Evolutionary conservation across 2,797 vertebrate genomes (phyloP), one percentile per base, ranked within the genome.

Genomic region (Syngnathus rostellatus): DNA sequence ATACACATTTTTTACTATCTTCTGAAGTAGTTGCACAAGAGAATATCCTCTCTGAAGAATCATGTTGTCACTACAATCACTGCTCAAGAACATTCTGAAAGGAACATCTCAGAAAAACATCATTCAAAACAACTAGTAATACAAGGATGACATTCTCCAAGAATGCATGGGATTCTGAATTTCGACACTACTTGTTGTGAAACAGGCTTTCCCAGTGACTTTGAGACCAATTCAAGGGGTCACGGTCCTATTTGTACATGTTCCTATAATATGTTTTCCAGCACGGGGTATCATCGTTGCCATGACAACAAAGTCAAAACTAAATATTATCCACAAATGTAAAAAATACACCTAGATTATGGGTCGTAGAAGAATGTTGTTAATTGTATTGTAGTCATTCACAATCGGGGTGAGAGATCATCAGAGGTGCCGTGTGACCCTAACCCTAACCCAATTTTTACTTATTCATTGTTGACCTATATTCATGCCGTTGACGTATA

Each of bases 41-140:
- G 31, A 19, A 66, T 6, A 62, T 65, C 38, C n/a, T 69, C 69
- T 63, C 65, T 14, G 2, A 65, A 63, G 63, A 73, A 21, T 63
- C 1, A 23, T 79, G 71, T 72, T n/a, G 66, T 54, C 21, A 76
- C 41, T 84, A 81, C 75, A 69, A 51, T 21, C 74, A 83, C 38
- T 5, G 8, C 39, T 40, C 38, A 60, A 60, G 17, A 83, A 6
- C 62, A 67, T 63, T 76, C 14, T 75, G 81, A 58, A 66, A 51
- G 59, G 71, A 73, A 62, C 64, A 39, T 64, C 57, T 38, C 71
- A 68, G 43, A 73, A 73, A 71, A 77, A 74, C 46, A 25, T 17
- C 17, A 17, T 48, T 2, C 23, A 55, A 55, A 55, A 25, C 23
- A 37, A 38, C 7, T 7, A 9, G 54, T 43, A 59, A 67, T 16